Percentiles rank a stretch among this genome's conserved stretches.
Evolutionary conservation across 2,888 invertebrate species (phyloP).

Genomic region (Chironomus riparius): DNA sequence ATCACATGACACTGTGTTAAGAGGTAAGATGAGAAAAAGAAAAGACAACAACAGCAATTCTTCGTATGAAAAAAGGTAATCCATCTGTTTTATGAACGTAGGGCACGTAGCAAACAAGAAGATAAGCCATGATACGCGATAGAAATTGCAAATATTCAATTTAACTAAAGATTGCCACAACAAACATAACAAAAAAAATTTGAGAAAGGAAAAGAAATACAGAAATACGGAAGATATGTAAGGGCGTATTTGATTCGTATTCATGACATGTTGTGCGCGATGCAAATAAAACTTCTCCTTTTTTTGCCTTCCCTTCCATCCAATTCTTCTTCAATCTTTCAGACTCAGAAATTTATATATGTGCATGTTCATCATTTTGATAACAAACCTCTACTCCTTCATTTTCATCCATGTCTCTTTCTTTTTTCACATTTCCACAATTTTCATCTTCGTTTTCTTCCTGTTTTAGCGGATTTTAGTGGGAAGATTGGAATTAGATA

Average conservation of each 20-base stretch:
- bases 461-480: too few species aligned
- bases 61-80: too few species aligned
- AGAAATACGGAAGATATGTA: background rate
- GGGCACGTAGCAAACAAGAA: background rate
- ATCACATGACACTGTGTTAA: background rate
- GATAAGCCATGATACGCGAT: slow-evolving; percentile 7
- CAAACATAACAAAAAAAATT: background rate
- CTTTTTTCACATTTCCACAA: too few species aligned
- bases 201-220: background rate
- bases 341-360: too few species aligned
- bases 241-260: background rate
- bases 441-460: too few species aligned
- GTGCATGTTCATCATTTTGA: background rate
- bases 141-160: slow-evolving; percentile 15
- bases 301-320: background rate
- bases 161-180: slow-evolving; percentile 3
- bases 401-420: too few species aligned
- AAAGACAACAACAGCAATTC: background rate
- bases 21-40: background rate
- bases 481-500: too few species aligned
- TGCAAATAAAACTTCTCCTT: background rate
- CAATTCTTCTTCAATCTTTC: too few species aligned
- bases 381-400: too few species aligned
- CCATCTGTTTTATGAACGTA: background rate
- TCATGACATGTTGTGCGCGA: background rate